Percentiles rank a stretch among this genome's conserved stretches.
phyloP scores from a whole-genome alignment of 2,888 invertebrate genomes.

The Synergus japonicus region DNA sequence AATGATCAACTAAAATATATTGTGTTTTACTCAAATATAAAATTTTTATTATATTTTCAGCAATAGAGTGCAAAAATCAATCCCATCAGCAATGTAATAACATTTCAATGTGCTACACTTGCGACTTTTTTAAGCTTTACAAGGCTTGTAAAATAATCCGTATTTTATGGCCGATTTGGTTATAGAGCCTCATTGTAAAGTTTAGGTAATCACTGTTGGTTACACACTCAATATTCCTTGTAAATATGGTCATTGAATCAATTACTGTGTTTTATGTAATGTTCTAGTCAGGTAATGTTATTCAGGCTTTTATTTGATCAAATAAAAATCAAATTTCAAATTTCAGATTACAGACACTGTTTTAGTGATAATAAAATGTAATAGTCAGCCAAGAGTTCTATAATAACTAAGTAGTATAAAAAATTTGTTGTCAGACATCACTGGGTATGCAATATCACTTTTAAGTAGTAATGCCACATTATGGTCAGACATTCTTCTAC shows the following conservation, averaged over 20 bases:
- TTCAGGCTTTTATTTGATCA: background rate
- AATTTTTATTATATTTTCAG: background rate
- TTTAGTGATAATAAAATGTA: background rate
- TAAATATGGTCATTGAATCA: background rate
- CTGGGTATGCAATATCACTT: too few species aligned
- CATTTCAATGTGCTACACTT: background rate
- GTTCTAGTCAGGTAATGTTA: background rate
- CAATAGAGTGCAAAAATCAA: background rate
- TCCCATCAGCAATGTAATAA: background rate
- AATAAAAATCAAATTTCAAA: background rate
- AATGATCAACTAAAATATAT: background rate
- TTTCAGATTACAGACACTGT: background rate
- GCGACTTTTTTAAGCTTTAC: background rate
- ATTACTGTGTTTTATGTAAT: background rate
- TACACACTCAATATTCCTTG: background rate
- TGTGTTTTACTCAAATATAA: too few species aligned
- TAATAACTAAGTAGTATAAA: background rate
- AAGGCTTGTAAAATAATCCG: slow-evolving; percentile 19
- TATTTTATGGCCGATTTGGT: slow-evolving; percentile 3
- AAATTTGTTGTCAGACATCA: background rate
- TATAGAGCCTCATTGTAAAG: background rate
- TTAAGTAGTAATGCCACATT: background rate
- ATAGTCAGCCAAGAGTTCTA: background rate
- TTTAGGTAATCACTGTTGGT: background rate
- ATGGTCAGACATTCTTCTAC: background rate